Evolutionary conservation across 2,797 vertebrate genomes (phyloP).

Genomic region (Gephyroberyx darwinii): DNA sequence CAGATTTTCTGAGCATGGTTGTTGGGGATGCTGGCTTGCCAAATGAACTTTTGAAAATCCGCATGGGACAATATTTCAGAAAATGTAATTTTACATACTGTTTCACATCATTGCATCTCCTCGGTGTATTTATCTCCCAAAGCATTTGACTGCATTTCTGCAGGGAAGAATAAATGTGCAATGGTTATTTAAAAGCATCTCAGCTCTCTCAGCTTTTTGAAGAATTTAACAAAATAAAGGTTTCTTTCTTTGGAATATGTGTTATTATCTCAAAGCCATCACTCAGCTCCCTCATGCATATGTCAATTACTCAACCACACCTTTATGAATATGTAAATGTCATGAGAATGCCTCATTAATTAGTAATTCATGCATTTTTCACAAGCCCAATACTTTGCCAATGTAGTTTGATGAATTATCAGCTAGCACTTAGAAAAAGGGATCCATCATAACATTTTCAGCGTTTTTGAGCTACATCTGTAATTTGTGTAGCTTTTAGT

Average conservation of each 20-base stretch:
- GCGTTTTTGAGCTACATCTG: conserved; percentile 77
- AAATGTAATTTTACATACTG: conserved; percentile 86
- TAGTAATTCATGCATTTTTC: conserved; percentile 88
- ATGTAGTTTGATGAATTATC: conserved; percentile 82
- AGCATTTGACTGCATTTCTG: conserved; percentile 82
- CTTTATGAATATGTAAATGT: conserved; percentile 89
- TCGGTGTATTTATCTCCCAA: conserved; percentile 83
- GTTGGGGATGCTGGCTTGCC: conserved; percentile 77
- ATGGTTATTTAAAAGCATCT: conserved; percentile 81
- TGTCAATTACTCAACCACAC: conserved; percentile 85
- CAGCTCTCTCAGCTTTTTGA: conserved; percentile 78
- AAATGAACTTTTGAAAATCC: conserved; percentile 86
- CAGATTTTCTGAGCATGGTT: conserved; percentile 71
- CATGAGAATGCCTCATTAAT: conserved; percentile 87
- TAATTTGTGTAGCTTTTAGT: conserved; percentile 73
- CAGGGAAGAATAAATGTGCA: conserved; percentile 82
- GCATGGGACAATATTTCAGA: conserved; percentile 82
- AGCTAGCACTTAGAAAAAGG: conserved; percentile 74
- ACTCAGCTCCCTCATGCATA: conserved; percentile 83
- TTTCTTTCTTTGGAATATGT: conserved; percentile 72
- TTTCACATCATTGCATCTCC: conserved; percentile 83
- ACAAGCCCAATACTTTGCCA: conserved; percentile 81
- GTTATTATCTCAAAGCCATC: conserved; percentile 82
- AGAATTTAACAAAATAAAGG: conserved; percentile 82
- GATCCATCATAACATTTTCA: conserved; percentile 82